phyloP scores from a whole-genome alignment of 1,140 invertebrate species.

The Zophobas atratus region DNA sequence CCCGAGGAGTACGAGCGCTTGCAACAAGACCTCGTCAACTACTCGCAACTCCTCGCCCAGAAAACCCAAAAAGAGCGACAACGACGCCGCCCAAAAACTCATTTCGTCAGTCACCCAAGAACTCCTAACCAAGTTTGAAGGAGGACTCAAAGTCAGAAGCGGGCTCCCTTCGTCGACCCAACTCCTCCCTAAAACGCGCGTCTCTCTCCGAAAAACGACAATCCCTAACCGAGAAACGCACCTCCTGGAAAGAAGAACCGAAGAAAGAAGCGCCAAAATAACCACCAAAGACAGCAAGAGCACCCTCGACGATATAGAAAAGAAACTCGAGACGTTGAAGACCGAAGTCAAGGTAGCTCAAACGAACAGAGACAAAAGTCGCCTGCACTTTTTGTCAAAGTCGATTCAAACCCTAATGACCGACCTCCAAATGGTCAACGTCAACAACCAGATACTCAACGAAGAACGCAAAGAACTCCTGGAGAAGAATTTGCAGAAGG shows the following conservation, averaged over 20 bases:
- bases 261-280: neutral
- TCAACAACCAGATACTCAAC: constrained; percentile 45
- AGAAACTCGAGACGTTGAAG: constrained; percentile 16
- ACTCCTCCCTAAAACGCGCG: neutral
- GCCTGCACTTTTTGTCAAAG: constrained; percentile 12
- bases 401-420: constrained; percentile 45
- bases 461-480: constrained; percentile 50
- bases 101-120: neutral
- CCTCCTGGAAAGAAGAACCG: too few relatives aligned
- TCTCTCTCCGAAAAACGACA: too few relatives aligned
- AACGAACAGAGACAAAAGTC: constrained; percentile 14
- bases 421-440: constrained; percentile 54
- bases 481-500: constrained; percentile 27
- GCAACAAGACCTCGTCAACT: neutral
- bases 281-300: neutral
- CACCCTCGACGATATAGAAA: constrained; percentile 19
- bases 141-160: neutral
- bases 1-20: neutral
- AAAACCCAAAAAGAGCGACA: constrained; percentile 2
- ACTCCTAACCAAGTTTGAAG: neutral
- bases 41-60: constrained; percentile 12
- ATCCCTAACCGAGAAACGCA: too few relatives aligned
- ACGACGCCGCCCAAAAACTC: constrained; percentile 12
- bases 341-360: constrained; percentile 12
- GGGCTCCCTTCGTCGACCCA: neutral